Evolutionary conservation across 2,888 invertebrate genomes (phyloP).

Genomic region (Acanthosepion pharaonis): DNA sequence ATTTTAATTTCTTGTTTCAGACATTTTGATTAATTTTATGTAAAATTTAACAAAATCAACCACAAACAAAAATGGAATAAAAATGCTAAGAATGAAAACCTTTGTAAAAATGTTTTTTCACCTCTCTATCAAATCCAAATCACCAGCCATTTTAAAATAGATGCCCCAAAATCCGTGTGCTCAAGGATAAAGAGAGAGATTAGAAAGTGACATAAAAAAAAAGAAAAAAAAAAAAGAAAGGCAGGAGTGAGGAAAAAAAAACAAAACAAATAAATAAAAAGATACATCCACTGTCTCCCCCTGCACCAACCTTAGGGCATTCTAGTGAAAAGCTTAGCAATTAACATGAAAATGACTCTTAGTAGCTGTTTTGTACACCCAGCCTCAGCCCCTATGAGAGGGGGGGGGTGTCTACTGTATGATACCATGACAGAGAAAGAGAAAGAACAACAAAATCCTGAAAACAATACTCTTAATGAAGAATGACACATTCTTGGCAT

Average conservation of each 20-base stretch:
- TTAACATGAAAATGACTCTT: neutral
- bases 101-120: neutral
- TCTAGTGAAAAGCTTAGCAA: slow-evolving; percentile 3
- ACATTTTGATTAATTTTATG: too few relatives aligned
- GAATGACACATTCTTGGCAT: slow-evolving; percentile 8
- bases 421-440: too few relatives aligned
- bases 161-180: neutral
- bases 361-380: neutral
- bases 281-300: too few relatives aligned
- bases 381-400: neutral
- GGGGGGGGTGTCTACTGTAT: too few relatives aligned
- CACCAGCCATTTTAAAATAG: neutral
- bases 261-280: too few relatives aligned
- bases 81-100: too few relatives aligned
- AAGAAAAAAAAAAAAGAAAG: too few relatives aligned
- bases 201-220: neutral
- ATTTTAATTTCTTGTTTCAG: too few relatives aligned
- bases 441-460: neutral
- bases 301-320: neutral
- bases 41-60: too few relatives aligned
- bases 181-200: neutral
- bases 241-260: neutral
- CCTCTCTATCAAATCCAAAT: neutral
- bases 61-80: too few relatives aligned
- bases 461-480: slow-evolving; percentile 33